Evolutionary conservation across 2,797 vertebrate species (phyloP).

Genomic region (Oceanodroma leucorhoa): DNA sequence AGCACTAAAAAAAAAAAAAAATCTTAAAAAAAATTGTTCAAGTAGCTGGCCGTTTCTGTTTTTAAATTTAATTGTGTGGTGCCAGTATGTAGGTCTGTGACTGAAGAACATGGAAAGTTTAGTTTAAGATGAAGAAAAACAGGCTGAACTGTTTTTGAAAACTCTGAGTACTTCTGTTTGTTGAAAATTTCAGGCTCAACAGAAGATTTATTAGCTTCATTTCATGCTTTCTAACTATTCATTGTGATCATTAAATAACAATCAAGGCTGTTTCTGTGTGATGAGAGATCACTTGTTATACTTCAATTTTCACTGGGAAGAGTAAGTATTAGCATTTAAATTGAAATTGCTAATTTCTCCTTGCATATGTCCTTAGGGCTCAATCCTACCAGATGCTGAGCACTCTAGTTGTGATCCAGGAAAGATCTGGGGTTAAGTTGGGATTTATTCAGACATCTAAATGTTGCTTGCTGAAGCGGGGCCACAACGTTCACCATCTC

Average conservation of each 20-base stretch:
- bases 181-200: neutral
- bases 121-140: neutral
- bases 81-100: neutral
- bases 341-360: slow-evolving; percentile 10
- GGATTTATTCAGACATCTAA: neutral
- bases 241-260: slow-evolving; percentile 45
- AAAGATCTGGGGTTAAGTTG: neutral
- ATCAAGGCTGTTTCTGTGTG: slow-evolving; percentile 20
- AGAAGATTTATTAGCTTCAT: slow-evolving; percentile 52
- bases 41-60: neutral
- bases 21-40: neutral
- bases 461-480: neutral
- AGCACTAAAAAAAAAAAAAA: neutral
- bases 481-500: rapidly evolving
- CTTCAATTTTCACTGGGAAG: neutral
- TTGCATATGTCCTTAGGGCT: neutral
- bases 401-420: neutral
- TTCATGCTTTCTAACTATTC: slow-evolving; percentile 22
- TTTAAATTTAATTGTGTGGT: neutral
- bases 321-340: slow-evolving; percentile 50
- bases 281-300: neutral
- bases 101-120: neutral
- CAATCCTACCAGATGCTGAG: slow-evolving; percentile 5
- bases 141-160: neutral
- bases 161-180: neutral